Percentiles rank a stretch among this genome's conserved stretches.
These are phyloP conservation scores for Drosophila mettleri DNA, from an alignment of 2,888 invertebrate species.

Conservation along the genomic window DNA sequence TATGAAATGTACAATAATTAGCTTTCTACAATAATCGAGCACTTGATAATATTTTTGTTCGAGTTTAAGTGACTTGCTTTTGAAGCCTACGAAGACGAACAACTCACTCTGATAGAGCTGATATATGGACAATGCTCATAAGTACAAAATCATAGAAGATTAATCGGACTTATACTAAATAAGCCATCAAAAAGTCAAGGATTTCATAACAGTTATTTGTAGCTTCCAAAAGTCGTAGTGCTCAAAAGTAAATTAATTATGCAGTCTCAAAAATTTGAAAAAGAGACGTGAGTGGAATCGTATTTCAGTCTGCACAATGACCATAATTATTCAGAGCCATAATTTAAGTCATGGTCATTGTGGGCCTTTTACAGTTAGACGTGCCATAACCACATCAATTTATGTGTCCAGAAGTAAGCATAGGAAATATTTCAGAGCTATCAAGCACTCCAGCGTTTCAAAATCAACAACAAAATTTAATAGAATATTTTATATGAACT, in stretches of 20 bases:
- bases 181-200: too few species aligned
- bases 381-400: not conserved
- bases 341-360: constrained; percentile 48
- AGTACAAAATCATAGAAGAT: too few species aligned
- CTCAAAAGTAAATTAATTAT: constrained; percentile 19
- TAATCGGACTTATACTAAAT: too few species aligned
- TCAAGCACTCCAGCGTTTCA: constrained; percentile 10
- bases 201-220: not conserved
- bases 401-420: not conserved
- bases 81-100: not conserved
- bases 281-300: constrained; percentile 41
- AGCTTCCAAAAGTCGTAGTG: constrained; percentile 7
- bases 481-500: constrained; percentile 4
- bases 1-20: too few species aligned
- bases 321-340: constrained; percentile 42
- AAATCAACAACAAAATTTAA: constrained; percentile 1
- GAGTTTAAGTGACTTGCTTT: too few species aligned
- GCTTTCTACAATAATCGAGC: too few species aligned
- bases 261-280: constrained; percentile 30
- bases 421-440: not conserved
- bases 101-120: not conserved
- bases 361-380: constrained; percentile 1
- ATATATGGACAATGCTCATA: too few species aligned
- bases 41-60: too few species aligned
- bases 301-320: constrained; percentile 21